A percentile compares a stretch with the other conserved stretches of the same genome.
Conservation (phyloP, 1,140 invertebrate genomes). For the Drosophila nigromelanica region DNA sequence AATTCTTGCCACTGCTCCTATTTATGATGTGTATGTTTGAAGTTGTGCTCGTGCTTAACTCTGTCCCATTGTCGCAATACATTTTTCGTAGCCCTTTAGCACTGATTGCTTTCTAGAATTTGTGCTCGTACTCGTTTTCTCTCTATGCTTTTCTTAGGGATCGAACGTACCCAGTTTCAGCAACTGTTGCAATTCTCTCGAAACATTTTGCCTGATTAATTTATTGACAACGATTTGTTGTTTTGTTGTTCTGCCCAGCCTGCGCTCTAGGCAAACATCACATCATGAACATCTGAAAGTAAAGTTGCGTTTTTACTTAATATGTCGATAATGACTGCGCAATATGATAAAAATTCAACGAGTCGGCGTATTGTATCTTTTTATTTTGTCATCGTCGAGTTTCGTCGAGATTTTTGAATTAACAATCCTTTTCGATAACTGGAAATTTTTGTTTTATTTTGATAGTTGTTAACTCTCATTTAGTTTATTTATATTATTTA, state of each 20-base stretch:
- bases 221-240: conserved; percentile 22
- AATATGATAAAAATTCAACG: conserved; percentile 17
- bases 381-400: not conserved
- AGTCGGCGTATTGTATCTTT: conserved; percentile 8
- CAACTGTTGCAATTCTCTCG: conserved; percentile 1
- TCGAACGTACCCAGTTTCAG: not conserved
- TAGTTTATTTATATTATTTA: no score
- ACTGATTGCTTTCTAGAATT: not conserved
- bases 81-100: conserved; percentile 39
- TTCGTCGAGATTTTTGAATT: not conserved
- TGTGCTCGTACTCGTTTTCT: not conserved
- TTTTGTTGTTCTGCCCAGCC: conserved; percentile 4
- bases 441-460: not conserved
- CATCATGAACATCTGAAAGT: conserved; percentile 55
- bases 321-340: conserved; percentile 31
- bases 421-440: not conserved
- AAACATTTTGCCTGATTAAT: conserved; percentile 21
- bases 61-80: conserved; percentile 64
- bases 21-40: conserved; percentile 49
- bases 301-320: conserved; percentile 44
- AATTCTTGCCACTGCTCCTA: conserved; percentile 57
- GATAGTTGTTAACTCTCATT: no score
- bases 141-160: not conserved
- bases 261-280: conserved; percentile 60
- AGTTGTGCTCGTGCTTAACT: conserved; percentile 53